phyloP scores from a whole-genome alignment of 2,888 invertebrate genomes.

The Cancer borealis region DNA sequence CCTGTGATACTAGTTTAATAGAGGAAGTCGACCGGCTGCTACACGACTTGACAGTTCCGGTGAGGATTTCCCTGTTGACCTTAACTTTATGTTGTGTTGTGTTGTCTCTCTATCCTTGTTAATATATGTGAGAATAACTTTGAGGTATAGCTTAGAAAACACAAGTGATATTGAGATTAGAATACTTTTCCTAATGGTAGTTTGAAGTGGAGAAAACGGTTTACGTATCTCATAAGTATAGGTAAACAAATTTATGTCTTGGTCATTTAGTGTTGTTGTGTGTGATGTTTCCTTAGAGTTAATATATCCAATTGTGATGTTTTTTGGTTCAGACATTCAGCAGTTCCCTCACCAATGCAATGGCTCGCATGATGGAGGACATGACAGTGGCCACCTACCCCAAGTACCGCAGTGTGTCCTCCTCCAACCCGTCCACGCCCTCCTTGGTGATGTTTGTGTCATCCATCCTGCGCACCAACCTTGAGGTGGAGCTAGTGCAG shows the following conservation, averaged over 20 bases:
- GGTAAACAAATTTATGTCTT: background rate
- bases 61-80: conserved; percentile 42
- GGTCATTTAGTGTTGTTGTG: background rate
- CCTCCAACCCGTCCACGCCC: conserved; percentile 83
- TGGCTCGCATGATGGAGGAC: conserved; percentile 87
- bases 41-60: conserved; percentile 69
- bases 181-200: no score
- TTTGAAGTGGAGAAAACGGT: no score
- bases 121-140: no score
- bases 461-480: conserved; percentile 93
- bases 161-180: no score
- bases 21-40: conserved; percentile 78
- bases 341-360: conserved; percentile 78
- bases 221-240: background rate
- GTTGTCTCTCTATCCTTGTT: no score
- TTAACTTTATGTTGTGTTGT: background rate
- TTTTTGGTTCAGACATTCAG: conserved; percentile 63
- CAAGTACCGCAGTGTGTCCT: conserved; percentile 87
- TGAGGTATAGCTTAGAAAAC: no score
- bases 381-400: conserved; percentile 93
- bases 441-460: conserved; percentile 93
- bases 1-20: conserved; percentile 83
- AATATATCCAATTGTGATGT: background rate
- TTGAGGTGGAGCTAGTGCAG: conserved; percentile 95
- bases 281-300: background rate